Conservation (phyloP, 2,113 vertebrate genomes). For the Vireo altiloquus region DNA sequence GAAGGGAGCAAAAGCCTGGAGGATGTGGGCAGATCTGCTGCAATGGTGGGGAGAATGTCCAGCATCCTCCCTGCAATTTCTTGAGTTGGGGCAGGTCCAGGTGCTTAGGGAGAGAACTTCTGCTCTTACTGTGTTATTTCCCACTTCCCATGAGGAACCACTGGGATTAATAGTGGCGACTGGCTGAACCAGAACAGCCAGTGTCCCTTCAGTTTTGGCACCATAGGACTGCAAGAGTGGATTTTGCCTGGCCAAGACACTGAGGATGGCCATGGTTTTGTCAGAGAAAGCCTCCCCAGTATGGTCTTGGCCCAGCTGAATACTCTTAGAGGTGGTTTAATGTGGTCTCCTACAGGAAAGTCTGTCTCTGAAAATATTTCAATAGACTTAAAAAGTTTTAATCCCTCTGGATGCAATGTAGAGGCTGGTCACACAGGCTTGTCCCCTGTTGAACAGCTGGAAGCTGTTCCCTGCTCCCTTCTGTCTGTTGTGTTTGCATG, state of each 20-base stretch:
- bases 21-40: neutral
- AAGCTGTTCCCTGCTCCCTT: neutral
- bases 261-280: neutral
- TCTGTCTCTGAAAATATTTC: neutral
- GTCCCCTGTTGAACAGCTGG: neutral
- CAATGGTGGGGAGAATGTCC: neutral
- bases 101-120: neutral
- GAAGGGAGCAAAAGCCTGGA: neutral
- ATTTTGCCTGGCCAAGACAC: neutral
- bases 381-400: neutral
- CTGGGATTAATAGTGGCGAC: neutral
- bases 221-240: neutral
- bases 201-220: neutral
- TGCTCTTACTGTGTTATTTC: neutral
- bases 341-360: neutral
- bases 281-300: neutral
- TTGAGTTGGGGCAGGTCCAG: neutral
- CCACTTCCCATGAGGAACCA: rapidly evolving
- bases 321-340: neutral
- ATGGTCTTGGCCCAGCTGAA: neutral
- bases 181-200: neutral
- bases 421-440: neutral
- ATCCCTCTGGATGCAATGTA: neutral
- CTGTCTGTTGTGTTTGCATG: neutral
- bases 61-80: neutral